Base-by-base conservation (phyloP, 1,140 invertebrate species). In the Panonychus citri region DNA sequence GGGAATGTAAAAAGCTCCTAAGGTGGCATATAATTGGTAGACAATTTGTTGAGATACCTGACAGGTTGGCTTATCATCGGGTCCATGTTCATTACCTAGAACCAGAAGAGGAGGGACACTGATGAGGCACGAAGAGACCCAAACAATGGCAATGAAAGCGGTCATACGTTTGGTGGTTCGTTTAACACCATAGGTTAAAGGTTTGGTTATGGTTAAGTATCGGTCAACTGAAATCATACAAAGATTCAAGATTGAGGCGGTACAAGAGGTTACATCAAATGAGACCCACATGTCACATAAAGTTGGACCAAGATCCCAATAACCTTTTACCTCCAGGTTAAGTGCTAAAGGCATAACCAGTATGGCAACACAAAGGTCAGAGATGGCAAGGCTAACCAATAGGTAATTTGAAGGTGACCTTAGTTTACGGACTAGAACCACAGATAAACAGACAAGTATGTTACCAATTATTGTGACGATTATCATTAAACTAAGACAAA, bases 241-340 rank as follows among this genome's bases (percentile, higher is more conserved):
- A 19, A 94, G 77, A 69, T 91, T 93, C 51, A 93, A 73, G 62
- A 94, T 95, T 61, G 86, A 91, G 0, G 90, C 89, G 0, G 90
- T 95, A 70, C 89, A 85, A 80, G 93, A 85, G 80, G 88, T 88
- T 1, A 95, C 89, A 70, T 95, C 91, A 24, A 91, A 79, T 0
- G 88, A 86, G 56, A 90, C 62, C 66, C 67, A 70, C 28, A 70
- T 75, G 66, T 89, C 83, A 70, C 87, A 91, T 60, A 87, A 75
- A 39, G 82, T 74, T 19, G 78, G 74, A 53, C 85, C 83, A 59
- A 89, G 85, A 61, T 78, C 78, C 86, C 86, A 90, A 55, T 75
- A 78, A 48, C 83, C 83, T 26, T 70, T 58, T 78, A 78, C 63
- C 81, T 81, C 68, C 81, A 82, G 68, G 80, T 83, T 55, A 79